phyloP scores from a whole-genome alignment of 2,888 invertebrate species.

The Nephrotoma flavescens region DNA sequence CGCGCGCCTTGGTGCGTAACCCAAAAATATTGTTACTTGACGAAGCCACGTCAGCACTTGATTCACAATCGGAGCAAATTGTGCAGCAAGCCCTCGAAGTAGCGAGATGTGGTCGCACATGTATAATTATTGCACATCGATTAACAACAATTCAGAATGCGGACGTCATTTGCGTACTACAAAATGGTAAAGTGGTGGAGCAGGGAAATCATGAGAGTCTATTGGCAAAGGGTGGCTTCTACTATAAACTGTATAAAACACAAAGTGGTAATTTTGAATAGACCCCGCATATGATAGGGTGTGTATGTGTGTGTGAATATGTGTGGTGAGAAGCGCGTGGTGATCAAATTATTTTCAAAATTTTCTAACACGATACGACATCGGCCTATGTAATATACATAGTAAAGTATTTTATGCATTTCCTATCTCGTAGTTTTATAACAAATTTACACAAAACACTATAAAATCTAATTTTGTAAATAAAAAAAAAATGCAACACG shows the following conservation, averaged over 20 bases:
- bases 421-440: neutral
- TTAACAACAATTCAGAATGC: slow-evolving; percentile 71
- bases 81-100: slow-evolving; percentile 77
- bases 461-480: neutral
- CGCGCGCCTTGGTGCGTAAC: slow-evolving; percentile 58
- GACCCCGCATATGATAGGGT: neutral
- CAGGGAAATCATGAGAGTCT: slow-evolving; percentile 62
- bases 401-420: neutral
- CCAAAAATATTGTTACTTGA: slow-evolving; percentile 58
- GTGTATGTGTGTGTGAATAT: neutral
- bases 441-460: neutral
- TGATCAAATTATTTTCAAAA: neutral
- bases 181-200: slow-evolving; percentile 61
- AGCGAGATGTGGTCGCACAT: slow-evolving; percentile 67
- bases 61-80: slow-evolving; percentile 58
- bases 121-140: slow-evolving; percentile 76
- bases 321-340: neutral
- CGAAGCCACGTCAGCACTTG: slow-evolving; percentile 68
- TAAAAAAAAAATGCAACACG: no score
- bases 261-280: slow-evolving; percentile 27
- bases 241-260: slow-evolving; percentile 48
- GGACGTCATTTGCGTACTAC: slow-evolving; percentile 70
- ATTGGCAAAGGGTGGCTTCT: slow-evolving; percentile 47
- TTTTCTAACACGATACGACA: neutral
- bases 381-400: neutral